phyloP scores from a whole-genome alignment of 2,888 invertebrate species.

The Andrena trimmerana region DNA sequence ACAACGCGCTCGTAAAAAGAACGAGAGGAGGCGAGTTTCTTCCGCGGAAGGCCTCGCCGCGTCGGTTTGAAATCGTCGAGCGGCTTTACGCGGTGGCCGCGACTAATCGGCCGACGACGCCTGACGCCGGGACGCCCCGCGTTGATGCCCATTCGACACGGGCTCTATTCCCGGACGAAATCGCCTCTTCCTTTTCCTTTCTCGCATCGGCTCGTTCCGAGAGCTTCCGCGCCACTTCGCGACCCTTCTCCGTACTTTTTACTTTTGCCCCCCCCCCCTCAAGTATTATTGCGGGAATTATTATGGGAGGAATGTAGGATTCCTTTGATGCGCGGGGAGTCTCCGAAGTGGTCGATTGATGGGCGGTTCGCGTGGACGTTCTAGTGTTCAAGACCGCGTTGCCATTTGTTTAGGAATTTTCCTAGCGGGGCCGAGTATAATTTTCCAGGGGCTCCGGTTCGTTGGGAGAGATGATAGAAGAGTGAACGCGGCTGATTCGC shows the following conservation, averaged over 20 bases:
- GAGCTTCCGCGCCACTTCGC: background rate
- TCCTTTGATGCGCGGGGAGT: background rate
- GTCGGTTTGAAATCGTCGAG: conserved; percentile 56
- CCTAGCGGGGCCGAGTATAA: background rate
- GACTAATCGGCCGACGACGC: conserved; percentile 83
- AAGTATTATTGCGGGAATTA: background rate
- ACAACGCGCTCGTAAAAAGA: conserved; percentile 42
- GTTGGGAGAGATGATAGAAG: conserved; percentile 11
- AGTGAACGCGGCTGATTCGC: conserved; percentile 12
- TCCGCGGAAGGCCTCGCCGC: conserved; percentile 42
- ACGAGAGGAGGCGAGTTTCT: conserved; percentile 36
- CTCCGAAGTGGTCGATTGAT: background rate
- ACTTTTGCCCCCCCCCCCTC: background rate
- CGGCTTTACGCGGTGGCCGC: conserved; percentile 71
- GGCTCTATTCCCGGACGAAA: conserved; percentile 78
- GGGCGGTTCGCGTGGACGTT: background rate
- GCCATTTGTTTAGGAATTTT: background rate
- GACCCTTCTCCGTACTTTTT: background rate
- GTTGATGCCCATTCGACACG: conserved; percentile 81
- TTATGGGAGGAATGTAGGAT: background rate
- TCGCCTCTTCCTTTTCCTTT: conserved; percentile 55
- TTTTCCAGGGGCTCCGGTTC: background rate
- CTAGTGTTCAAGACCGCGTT: background rate
- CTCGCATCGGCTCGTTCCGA: conserved; percentile 16
- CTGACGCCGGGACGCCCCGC: conserved; percentile 79